phyloP scores from a whole-genome alignment of 2,888 invertebrate species.

The Sarcophaga carnaria region DNA sequence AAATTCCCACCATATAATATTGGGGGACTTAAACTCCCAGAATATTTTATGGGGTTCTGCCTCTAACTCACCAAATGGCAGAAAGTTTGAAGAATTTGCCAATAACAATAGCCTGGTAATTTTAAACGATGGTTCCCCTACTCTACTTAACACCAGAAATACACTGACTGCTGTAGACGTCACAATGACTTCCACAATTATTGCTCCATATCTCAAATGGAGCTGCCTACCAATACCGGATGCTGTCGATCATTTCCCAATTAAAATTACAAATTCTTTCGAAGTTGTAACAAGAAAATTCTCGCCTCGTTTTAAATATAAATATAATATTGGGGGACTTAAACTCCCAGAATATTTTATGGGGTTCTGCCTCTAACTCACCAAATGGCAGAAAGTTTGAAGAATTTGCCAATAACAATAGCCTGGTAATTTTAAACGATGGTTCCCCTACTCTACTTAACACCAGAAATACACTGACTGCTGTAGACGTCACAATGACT shows the following conservation, averaged over 20 bases:
- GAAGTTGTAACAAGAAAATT: background rate
- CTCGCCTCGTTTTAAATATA: constrained; percentile 9
- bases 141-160: background rate
- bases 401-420: no score
- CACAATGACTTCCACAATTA: background rate
- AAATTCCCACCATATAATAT: background rate
- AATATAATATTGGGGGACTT: no score
- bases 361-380: background rate
- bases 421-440: no score
- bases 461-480: no score
- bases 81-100: constrained; percentile 14
- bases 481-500: no score
- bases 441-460: no score
- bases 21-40: background rate
- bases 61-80: background rate
- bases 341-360: background rate
- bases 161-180: constrained; percentile 22
- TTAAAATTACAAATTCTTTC: constrained; percentile 14
- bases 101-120: background rate
- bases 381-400: background rate
- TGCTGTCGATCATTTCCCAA: constrained; percentile 25
- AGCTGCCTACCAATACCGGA: constrained; percentile 12
- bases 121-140: constrained; percentile 23
- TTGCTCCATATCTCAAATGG: background rate
- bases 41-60: background rate